Evolutionary conservation across 1,140 invertebrate genomes (phyloP).

Genomic region (Drosophila watanabei): DNA sequence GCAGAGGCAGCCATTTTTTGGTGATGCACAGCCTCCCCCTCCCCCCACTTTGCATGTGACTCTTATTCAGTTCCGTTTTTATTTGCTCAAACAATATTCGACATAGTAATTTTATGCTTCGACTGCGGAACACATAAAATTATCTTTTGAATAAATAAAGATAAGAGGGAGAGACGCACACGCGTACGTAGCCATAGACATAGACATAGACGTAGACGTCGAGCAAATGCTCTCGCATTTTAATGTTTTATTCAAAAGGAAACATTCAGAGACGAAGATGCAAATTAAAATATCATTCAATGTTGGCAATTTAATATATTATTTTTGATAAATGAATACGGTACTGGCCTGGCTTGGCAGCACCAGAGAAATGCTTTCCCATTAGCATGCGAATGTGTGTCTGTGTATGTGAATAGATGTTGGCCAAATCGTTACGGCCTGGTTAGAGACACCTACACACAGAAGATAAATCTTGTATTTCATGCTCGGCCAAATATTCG

Average conservation of each 20-base stretch:
- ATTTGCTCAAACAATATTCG: constrained; percentile 84
- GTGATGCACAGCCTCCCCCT: constrained; percentile 61
- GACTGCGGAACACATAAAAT: constrained; percentile 84
- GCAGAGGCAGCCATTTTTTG: constrained; percentile 80
- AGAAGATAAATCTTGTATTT: constrained; percentile 44
- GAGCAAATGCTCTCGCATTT: constrained; percentile 68
- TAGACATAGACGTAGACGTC: constrained; percentile 40
- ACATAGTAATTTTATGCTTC: constrained; percentile 85
- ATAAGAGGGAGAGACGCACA: constrained; percentile 67
- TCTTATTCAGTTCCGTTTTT: constrained; percentile 75
- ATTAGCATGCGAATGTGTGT: constrained; percentile 52
- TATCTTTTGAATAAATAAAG: constrained; percentile 85
- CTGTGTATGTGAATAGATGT: constrained; percentile 12
- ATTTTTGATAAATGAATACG: constrained; percentile 84
- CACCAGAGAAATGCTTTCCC: constrained; percentile 43
- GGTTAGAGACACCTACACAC: constrained; percentile 31
- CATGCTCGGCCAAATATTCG: constrained; percentile 33
- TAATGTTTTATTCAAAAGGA: constrained; percentile 85
- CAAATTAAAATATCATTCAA: constrained; percentile 85
- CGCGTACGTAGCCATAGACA: constrained; percentile 19
- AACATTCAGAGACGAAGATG: constrained; percentile 80
- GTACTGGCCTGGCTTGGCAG: not conserved
- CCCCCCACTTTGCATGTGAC: constrained; percentile 74
- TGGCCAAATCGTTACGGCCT: constrained; percentile 30
- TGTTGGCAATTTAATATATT: constrained; percentile 84